Conservation (phyloP, 2,888 invertebrate genomes). For the Sarcophaga caerulescens region DNA sequence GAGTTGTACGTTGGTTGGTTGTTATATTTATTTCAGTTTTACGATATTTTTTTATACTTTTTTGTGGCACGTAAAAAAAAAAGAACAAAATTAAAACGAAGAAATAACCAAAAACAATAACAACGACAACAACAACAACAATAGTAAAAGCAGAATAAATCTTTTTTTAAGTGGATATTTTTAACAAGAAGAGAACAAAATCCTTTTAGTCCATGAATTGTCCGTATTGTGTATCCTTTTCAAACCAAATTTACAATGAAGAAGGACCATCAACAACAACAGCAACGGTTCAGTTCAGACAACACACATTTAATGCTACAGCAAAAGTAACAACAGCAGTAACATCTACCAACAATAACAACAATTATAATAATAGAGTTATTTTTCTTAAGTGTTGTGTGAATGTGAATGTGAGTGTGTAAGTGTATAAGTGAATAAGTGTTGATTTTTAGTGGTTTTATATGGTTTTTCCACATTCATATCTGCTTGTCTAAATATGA, state of each 20-base stretch:
- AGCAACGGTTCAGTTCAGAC: neutral
- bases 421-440: neutral
- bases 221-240: conserved; percentile 52
- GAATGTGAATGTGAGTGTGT: neutral
- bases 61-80: neutral
- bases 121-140: neutral
- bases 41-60: neutral
- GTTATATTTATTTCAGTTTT: conserved; percentile 37
- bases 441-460: neutral
- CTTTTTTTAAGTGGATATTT: conserved; percentile 63
- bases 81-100: neutral
- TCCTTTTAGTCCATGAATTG: conserved; percentile 63
- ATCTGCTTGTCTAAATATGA: neutral
- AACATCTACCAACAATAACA: neutral
- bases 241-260: conserved; percentile 18
- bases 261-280: neutral
- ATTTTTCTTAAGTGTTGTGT: conserved; percentile 5
- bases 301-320: neutral
- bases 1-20: neutral
- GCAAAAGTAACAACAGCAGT: neutral
- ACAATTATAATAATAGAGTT: neutral
- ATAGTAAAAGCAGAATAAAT: conserved; percentile 55
- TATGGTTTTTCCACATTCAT: neutral
- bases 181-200: conserved; percentile 45
- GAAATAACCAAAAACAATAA: too few species aligned